These are phyloP conservation scores for Linhomoeus sp. DNA, from an alignment of 2,888 invertebrate genomes.

Conservation along the genomic window DNA sequence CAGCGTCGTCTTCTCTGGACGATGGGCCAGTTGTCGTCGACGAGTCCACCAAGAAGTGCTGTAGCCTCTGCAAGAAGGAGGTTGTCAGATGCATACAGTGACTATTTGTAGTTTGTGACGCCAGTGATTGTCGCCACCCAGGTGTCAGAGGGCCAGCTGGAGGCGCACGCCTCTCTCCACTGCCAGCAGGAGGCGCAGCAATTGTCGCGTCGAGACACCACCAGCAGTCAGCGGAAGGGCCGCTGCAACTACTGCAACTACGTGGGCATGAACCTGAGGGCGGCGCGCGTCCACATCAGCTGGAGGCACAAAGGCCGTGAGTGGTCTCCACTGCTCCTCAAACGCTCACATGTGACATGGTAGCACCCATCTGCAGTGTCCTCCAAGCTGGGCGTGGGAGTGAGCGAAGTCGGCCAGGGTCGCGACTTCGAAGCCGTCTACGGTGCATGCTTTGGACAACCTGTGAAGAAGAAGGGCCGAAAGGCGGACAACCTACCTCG, in stretches of 20 bases:
- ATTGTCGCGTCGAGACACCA: no score
- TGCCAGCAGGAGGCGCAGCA: no score
- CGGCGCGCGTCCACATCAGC: not conserved
- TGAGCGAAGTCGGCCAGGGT: not conserved
- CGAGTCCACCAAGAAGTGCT: not conserved
- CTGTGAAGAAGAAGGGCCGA: no score
- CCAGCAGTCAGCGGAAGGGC: not conserved
- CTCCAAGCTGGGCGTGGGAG: not conserved
- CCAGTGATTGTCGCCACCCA: no score
- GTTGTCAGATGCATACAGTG: not conserved
- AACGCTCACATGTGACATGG: no score
- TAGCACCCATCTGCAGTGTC: not conserved
- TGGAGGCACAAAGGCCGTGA: not conserved
- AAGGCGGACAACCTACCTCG: no score
- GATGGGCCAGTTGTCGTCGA: no score
- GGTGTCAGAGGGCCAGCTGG: no score
- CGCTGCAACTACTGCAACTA: not conserved
- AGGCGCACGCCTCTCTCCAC: no score
- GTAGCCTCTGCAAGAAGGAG: not conserved
- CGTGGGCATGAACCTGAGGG: not conserved
- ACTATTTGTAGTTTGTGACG: no score
- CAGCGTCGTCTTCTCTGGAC: slow-evolving; percentile 1
- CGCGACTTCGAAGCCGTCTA: no score
- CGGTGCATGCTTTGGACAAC: no score
- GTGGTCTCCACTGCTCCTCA: not conserved